Percentiles rank a stretch among this genome's conserved stretches.
Evolutionary conservation across 2,113 vertebrate genomes (phyloP).

Genomic region (Tetrax tetrax): DNA sequence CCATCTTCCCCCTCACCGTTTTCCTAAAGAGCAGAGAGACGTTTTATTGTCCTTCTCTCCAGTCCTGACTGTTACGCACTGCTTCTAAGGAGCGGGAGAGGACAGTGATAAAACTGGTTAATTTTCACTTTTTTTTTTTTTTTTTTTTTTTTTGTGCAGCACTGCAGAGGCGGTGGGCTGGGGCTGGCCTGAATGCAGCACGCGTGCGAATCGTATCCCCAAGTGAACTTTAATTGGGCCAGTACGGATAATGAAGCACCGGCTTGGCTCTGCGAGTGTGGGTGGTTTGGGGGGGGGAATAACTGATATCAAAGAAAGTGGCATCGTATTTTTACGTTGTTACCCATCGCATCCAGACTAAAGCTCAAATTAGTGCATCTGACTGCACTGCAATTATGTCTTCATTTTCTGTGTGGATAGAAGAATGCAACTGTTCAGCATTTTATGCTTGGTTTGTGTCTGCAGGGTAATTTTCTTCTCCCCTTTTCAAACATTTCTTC

Average conservation of each 20-base stretch:
- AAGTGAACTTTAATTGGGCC: neutral
- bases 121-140: neutral
- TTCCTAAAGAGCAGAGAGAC: neutral
- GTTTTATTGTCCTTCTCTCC: neutral
- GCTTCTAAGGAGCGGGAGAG: neutral
- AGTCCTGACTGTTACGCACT: neutral
- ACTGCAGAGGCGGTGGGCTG: neutral
- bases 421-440: neutral
- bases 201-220: neutral
- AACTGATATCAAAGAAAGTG: neutral
- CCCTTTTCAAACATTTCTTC: neutral
- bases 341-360: neutral
- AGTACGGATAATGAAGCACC: fast-evolving
- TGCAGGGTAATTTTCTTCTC: slow-evolving; percentile 17
- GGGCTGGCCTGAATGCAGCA: neutral
- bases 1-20: neutral
- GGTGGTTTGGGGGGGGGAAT: neutral
- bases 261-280: neutral
- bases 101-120: neutral
- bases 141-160: neutral
- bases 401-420: neutral
- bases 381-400: slow-evolving; percentile 25
- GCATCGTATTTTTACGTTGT: neutral
- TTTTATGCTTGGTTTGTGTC: neutral
- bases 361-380: neutral